Evolutionary conservation across 64 coral and sea anemone genomes (phyloP).

Genomic region (Stichodactyla mertensii): DNA sequence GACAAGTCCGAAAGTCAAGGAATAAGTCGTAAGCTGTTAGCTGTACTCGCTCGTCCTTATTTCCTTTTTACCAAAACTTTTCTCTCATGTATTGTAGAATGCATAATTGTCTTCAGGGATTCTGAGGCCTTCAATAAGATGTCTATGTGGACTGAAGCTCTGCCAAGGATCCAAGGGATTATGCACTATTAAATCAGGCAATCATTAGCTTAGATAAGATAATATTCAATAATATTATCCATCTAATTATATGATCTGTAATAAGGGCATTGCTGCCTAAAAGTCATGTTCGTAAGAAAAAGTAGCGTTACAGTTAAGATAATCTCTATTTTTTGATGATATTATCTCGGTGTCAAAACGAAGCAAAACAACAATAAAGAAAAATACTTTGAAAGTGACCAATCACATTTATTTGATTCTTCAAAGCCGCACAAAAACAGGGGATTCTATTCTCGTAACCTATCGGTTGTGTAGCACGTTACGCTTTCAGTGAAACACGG

Average conservation of each 20-base stretch:
- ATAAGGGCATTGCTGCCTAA: neutral
- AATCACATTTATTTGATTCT: neutral
- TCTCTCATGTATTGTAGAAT: neutral
- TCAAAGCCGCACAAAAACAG: neutral
- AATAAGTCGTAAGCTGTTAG: too few relatives aligned
- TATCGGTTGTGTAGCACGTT: neutral
- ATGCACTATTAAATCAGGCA: neutral
- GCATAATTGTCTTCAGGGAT: slow-evolving; percentile 23
- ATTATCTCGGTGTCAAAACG: too few relatives aligned
- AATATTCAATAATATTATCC: neutral
- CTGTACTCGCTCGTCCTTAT: too few relatives aligned
- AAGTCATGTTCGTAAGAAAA: too few relatives aligned
- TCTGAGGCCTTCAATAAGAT: slow-evolving; percentile 37
- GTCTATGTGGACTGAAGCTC: slow-evolving; percentile 35
- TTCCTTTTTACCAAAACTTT: neutral
- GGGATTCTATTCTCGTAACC: neutral
- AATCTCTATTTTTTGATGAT: neutral
- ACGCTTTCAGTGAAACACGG: neutral
- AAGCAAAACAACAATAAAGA: neutral
- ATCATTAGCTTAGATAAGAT: neutral
- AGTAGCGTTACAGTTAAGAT: neutral
- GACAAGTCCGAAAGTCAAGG: too few relatives aligned
- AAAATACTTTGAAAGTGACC: neutral
- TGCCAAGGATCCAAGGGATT: neutral
- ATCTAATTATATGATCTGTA: neutral